Base-by-base conservation (phyloP, 2,797 vertebrate species). In the Gymnodraco acuticeps region DNA sequence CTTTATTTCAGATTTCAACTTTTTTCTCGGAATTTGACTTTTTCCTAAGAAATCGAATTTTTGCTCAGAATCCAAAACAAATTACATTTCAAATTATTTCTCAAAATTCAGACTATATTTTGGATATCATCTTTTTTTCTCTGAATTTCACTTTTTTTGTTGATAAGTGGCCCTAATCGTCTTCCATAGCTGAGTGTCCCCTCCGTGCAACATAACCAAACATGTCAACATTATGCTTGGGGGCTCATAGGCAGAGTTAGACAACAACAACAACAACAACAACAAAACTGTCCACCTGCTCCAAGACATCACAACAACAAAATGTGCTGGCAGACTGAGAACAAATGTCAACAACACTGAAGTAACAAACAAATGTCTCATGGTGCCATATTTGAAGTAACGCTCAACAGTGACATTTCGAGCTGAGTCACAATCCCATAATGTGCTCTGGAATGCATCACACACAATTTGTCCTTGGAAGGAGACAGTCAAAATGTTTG, bases 261-360 rank as follows among this genome's bases (percentile, higher is more conserved):
- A 72, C 52, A 38, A 38, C 33, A 38, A 38, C 19, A 78, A 72
- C 52, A 38, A 38, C 33, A n/a, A n/a, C n/a, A 38, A 38, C n/a
- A 78, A 64, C 70, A n/a, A 46, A 75, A 59, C 51, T 27, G 58
- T 76, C 41, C 62, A 82, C 71, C 59, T 77, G 64, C 61, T 83
- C 78, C 10, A 38, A 47, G 12, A 51, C 60, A 71, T 84, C 56
- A 83, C 54, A 81, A 45, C 46, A 43, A 66, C 55, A 5, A 43
- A 42, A 55, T 23, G 10, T 65, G 10, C 45, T 53, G 71, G n/a
- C 63, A 79, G 53, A 54, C 56, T 56, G 5, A 2, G 60, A 68
- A 62, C 64, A 78, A 65, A 66, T 56, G 66, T 14, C 64, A 38
- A 38, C 58, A 74, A 79, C 58, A 59, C 54, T 27, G 48, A 54